phyloP scores from a whole-genome alignment of 1,140 invertebrate species.

The Plutomurus gul region DNA sequence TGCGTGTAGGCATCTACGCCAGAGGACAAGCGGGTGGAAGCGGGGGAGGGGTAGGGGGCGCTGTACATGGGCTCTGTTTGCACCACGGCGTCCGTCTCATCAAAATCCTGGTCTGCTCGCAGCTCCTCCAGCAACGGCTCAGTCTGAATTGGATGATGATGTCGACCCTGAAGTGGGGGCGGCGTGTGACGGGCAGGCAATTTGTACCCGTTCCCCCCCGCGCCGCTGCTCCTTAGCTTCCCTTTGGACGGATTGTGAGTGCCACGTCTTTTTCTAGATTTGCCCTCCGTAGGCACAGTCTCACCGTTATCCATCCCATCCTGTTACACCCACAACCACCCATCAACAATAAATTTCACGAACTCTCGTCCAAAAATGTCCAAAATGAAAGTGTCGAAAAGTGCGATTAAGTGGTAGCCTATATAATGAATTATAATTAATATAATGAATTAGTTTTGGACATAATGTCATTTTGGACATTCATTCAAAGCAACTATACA shows the following conservation, averaged over 20 bases:
- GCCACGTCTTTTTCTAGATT: not conserved
- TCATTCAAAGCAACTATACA: too few relatives aligned
- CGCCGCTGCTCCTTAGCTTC: not conserved
- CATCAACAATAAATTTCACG: too few relatives aligned
- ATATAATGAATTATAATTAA: too few relatives aligned
- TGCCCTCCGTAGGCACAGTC: not conserved
- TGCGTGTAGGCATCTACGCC: slow-evolving; percentile 49
- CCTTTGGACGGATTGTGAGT: not conserved
- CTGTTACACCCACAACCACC: too few relatives aligned
- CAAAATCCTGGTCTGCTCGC: slow-evolving; percentile 11
- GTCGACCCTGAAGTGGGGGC: slow-evolving; percentile 41
- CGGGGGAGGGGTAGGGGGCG: slow-evolving; percentile 13
- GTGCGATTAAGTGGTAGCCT: too few relatives aligned
- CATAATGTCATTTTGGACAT: too few relatives aligned
- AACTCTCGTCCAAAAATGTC: too few relatives aligned
- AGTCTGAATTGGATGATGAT: slow-evolving; percentile 42
- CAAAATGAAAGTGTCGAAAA: too few relatives aligned
- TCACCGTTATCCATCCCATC: too few relatives aligned
- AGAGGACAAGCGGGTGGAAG: not conserved
- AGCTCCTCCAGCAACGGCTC: slow-evolving; percentile 46
- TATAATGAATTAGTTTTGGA: too few relatives aligned
- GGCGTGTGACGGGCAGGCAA: slow-evolving; percentile 36
- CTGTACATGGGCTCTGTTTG: slow-evolving; percentile 48
- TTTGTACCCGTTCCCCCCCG: slow-evolving; percentile 18
- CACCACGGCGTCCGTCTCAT: slow-evolving; percentile 35